Percentiles rank a stretch among this genome's conserved stretches.
Conservation (phyloP, 2,888 invertebrate genomes). For the Hirtodrosophila confusa region DNA sequence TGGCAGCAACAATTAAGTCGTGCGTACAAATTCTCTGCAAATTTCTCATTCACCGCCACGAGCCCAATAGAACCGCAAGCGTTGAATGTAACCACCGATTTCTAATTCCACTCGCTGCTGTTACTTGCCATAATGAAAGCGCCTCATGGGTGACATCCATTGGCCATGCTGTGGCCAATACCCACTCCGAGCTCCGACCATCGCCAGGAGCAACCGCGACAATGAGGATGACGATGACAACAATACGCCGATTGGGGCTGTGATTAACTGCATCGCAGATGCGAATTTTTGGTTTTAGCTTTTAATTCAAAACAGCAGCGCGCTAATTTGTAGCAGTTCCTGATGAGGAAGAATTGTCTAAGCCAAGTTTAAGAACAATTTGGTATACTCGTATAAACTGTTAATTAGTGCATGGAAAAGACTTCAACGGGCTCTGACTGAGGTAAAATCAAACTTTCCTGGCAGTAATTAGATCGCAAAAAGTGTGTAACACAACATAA, state of each 20-base stretch:
- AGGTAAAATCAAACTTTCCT: too few species aligned
- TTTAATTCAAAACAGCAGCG: conserved; percentile 59
- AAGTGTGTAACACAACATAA: too few species aligned
- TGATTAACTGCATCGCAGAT: conserved; percentile 66
- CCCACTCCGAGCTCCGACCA: conserved; percentile 5
- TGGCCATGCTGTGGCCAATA: conserved; percentile 27
- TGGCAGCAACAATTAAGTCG: conserved; percentile 69
- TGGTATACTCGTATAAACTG: too few species aligned
- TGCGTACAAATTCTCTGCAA: conserved; percentile 65
- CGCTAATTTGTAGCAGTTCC: conserved; percentile 48
- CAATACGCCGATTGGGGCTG: conserved; percentile 49
- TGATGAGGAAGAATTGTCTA: conserved; percentile 7
- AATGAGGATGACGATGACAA: conserved; percentile 35
- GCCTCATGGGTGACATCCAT: conserved; percentile 55
- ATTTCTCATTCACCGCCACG: conserved; percentile 63
- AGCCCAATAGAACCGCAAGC: conserved; percentile 40
- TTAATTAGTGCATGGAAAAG: background rate
- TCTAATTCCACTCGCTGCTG: conserved; percentile 36
- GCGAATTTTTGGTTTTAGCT: conserved; percentile 45
- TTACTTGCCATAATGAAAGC: conserved; percentile 52
- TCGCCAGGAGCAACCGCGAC: conserved; percentile 15
- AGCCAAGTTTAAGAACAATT: background rate
- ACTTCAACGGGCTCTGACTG: background rate
- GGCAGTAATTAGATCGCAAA: too few species aligned
- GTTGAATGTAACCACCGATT: conserved; percentile 23